These are phyloP conservation scores for Thysanoteuthis rhombus DNA, from an alignment of 2,888 invertebrate genomes.

Conservation along the genomic window DNA sequence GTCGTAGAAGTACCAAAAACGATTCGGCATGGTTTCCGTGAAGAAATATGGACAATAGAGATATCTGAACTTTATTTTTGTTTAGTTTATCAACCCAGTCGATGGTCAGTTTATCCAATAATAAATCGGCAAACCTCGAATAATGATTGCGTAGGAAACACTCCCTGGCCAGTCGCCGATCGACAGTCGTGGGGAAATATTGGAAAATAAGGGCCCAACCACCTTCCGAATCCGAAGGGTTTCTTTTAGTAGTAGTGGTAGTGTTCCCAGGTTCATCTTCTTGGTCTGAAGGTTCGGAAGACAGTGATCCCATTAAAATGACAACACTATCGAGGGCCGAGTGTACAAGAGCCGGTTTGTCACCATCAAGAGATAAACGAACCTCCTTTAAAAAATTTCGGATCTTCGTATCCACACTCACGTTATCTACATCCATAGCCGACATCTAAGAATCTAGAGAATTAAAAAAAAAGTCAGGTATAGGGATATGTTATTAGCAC, in stretches of 20 bases:
- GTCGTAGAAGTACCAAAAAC: not conserved
- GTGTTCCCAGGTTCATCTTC: not conserved
- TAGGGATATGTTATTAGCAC: too few species aligned
- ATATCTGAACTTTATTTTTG: not conserved
- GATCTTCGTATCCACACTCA: not conserved
- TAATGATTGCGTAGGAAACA: not conserved
- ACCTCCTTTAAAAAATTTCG: not conserved
- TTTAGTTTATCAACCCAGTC: constrained; percentile 19
- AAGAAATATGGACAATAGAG: not conserved
- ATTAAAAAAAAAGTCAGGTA: too few species aligned
- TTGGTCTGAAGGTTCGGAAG: not conserved
- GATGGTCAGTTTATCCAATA: not conserved
- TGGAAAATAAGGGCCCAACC: not conserved
- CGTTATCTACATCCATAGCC: not conserved
- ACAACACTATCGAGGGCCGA: not conserved
- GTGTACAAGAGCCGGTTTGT: not conserved
- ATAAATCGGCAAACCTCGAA: not conserved
- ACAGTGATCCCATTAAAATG: not conserved
- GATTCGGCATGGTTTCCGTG: not conserved
- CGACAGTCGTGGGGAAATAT: not conserved
- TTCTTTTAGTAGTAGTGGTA: too few species aligned
- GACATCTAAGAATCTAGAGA: too few species aligned
- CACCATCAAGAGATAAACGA: not conserved
- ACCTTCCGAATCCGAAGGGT: not conserved
- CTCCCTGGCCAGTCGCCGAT: not conserved